Evolutionary conservation across 2,888 invertebrate genomes (phyloP), one percentile per base, ranked within the genome.

Genomic region (Eupeodes luniger): DNA sequence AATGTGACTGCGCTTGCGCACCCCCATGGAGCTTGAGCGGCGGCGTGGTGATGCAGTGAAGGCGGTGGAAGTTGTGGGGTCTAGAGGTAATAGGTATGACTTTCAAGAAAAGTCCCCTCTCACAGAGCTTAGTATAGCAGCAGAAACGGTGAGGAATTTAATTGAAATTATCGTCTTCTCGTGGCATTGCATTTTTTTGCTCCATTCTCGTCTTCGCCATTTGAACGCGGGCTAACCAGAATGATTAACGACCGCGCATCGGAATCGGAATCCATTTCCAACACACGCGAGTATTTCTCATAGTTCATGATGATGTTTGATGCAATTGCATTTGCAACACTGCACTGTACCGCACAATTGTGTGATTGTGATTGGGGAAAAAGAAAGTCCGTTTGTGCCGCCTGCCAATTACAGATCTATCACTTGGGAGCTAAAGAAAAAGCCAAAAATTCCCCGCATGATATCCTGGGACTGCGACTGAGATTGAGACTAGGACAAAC

Each of bases 351-450:
- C 51, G 44, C 53, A 70, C 10, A 72, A 74, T 67, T 49, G 40
- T 57, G 64, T 5, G 66, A 74, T 67, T 49, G 40, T 57, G 64
- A 40, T 40, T 40, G 40, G 9, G 40, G 40, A 40, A 70, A 78
- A 59, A 72, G 76, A 83, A 80, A 84, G 83, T 40, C 75, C 55
- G 79, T 79, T 64, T 83, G 79, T 79, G 79, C 79, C 81, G 87
- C 78, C 85, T 88, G 88, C 88, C 88, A 88, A 88, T 88, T 88
- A 88, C 85, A 85, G 78, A 88, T 88, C 88, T 88, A 88, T 88
- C 88, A 88, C 81, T 85, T 85, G 34, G 12, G 12, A 72, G 57
- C 62, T 51, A 44, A 11, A 66, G 55, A 10, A 16, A 6, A 44
- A 55, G 74, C 53, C 79, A 40, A 85, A 88, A 79, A 84, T 80